Percentiles rank a stretch among this genome's conserved stretches.
These are phyloP conservation scores for Cryptocheilus praepositus DNA, from an alignment of 2,888 invertebrate species.

Conservation along the genomic window DNA sequence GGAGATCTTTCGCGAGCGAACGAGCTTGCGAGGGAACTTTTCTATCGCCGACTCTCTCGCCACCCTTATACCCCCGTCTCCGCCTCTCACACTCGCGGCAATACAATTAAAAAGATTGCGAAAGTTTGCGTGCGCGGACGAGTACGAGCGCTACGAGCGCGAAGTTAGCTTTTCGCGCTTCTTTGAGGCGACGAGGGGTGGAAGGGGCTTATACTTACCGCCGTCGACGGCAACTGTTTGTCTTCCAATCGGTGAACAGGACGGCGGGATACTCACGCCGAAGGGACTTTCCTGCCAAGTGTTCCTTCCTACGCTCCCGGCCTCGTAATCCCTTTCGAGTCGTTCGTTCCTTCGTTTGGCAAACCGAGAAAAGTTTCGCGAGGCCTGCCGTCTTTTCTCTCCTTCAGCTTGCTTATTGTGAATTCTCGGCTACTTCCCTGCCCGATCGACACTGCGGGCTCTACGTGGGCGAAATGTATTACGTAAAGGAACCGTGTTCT, in stretches of 20 bases:
- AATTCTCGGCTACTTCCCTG: too few species aligned
- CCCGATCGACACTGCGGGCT: too few species aligned
- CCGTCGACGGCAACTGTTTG: constrained; percentile 59
- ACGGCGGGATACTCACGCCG: constrained; percentile 26
- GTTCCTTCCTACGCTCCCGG: constrained; percentile 39
- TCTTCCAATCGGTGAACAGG: constrained; percentile 66
- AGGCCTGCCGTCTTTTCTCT: not conserved
- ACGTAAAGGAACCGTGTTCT: too few species aligned
- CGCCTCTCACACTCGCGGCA: constrained; percentile 38
- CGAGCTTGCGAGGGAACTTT: constrained; percentile 59
- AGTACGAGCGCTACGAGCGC: constrained; percentile 35
- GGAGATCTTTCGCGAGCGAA: constrained; percentile 29
- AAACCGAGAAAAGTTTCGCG: not conserved
- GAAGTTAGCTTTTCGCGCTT: constrained; percentile 29
- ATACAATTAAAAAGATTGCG: constrained; percentile 73
- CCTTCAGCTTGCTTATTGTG: constrained; percentile 1
- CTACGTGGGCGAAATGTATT: too few species aligned
- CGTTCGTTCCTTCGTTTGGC: constrained; percentile 23
- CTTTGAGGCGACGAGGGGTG: constrained; percentile 45
- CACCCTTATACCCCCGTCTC: too few species aligned
- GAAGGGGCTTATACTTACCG: not conserved
- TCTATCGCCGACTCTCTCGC: constrained; percentile 61
- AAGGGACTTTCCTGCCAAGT: constrained; percentile 20
- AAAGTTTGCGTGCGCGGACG: constrained; percentile 54
- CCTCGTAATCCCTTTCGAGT: constrained; percentile 36